Base-by-base conservation (phyloP, 2,797 vertebrate species). In the Hydrolagus colliei region DNA sequence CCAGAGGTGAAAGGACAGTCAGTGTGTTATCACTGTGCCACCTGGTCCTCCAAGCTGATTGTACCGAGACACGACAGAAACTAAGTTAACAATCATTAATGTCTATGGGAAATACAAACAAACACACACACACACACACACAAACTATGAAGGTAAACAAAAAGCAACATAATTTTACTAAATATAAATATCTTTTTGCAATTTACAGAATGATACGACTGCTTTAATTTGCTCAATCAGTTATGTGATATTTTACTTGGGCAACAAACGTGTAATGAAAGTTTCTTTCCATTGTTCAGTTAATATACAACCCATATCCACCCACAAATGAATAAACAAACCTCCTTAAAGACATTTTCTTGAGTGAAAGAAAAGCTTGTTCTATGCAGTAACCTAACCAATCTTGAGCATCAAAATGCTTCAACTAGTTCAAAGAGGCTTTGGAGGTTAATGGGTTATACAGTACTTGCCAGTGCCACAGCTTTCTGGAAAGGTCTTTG, bases 381-480 rank as follows among this genome's bases (percentile, higher is more conserved):
- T 68, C 32, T 41, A 16, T 71, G 65, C 65, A 84, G 27, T n/a
- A 67, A 68, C 65, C 52, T 63, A 71, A 63, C 62, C 67, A 80
- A 80, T 80, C 62, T 80, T 35, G 78, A 27, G 79, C 71, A 84
- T 84, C 68, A 84, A 82, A 82, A 65, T 68, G 78, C 63, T 84
- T 41, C 67, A 82, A 82, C 79, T 82, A 9, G 22, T 82, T 82
- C 63, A 71, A 68, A 82, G 79, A 82, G 14, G 79, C 79, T 84
- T 68, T 71, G 79, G 16, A 82, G 63, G 63, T 82, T 67, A 82
- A 32, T 65, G 27, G 32, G 77, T 32, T 71, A 84, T 41, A 84
- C 18, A 71, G 65, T 84, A 84, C 35, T 52, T 84, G 9, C 16
- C 79, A 71, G 65, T 35, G 65, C 32, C 79, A 12, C 20, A 84